phyloP scores from a whole-genome alignment of 2,888 invertebrate species.

The Sipha maydis region DNA sequence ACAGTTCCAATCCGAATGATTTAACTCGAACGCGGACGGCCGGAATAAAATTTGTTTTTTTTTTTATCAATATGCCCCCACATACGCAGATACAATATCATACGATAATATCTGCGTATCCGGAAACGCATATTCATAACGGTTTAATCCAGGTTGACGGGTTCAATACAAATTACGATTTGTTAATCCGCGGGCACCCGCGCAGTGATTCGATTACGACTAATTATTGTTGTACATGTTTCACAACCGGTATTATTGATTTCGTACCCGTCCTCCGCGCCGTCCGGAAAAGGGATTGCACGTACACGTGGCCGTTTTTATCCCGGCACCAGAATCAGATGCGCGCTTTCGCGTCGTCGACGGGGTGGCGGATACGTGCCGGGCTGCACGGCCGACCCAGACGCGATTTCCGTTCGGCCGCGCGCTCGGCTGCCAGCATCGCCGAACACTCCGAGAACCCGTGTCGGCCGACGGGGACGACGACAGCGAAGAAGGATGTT shows the following conservation, averaged over 20 bases:
- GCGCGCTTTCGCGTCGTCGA: too few relatives aligned
- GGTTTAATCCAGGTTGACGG: constrained; percentile 44
- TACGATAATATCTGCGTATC: background rate
- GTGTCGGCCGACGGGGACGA: background rate
- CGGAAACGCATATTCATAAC: constrained; percentile 3
- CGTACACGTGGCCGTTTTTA: background rate
- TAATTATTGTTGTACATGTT: background rate
- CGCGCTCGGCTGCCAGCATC: background rate
- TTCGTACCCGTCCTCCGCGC: background rate
- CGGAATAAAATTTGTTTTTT: background rate
- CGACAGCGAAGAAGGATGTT: background rate
- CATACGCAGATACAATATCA: background rate
- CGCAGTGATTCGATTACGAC: constrained; percentile 6
- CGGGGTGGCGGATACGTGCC: too few relatives aligned
- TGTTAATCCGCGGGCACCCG: background rate
- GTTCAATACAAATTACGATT: constrained; percentile 10
- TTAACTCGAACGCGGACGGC: background rate
- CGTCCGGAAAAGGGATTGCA: background rate
- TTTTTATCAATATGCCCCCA: background rate
- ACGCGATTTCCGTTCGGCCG: background rate
- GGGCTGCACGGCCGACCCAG: background rate
- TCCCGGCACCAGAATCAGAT: too few relatives aligned
- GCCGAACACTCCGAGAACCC: background rate
- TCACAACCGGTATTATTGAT: background rate
- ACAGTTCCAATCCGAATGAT: constrained; percentile 26